Conservation (phyloP, 2,797 vertebrate species). For the Erethizon dorsatum region DNA sequence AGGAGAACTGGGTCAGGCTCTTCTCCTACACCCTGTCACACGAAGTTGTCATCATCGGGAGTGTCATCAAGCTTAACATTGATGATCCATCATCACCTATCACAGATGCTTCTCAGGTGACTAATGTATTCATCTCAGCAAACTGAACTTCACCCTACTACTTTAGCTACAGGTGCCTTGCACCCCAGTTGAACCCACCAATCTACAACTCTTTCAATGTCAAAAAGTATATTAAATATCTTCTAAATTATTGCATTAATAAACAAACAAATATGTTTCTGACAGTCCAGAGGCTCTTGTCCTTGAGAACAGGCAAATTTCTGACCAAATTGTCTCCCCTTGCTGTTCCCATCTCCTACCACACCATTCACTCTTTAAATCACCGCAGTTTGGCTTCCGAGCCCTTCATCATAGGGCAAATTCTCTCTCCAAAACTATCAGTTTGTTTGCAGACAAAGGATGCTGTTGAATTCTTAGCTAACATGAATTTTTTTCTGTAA, state of each 20-base stretch:
- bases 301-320: not conserved
- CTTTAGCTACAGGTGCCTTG: not conserved
- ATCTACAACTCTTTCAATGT: not conserved
- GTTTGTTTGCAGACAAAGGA: not conserved
- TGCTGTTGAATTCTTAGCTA: not conserved
- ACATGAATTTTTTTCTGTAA: not conserved
- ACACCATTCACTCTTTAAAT: not conserved
- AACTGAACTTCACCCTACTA: not conserved
- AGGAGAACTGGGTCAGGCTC: not conserved
- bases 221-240: not conserved
- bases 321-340: not conserved
- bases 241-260: not conserved
- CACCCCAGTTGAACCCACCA: not conserved
- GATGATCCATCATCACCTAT: fast-evolving
- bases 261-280: too few relatives aligned
- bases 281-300: not conserved
- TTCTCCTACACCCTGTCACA: not conserved
- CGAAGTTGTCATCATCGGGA: not conserved
- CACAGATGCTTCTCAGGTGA: not conserved
- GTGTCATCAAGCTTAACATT: not conserved
- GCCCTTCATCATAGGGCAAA: too few relatives aligned
- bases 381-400: not conserved
- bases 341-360: too few relatives aligned
- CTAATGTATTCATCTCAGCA: not conserved
- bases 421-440: not conserved